Evolutionary conservation across 64 coral and sea anemone species (phyloP), one percentile per base, ranked within the genome.

Genomic region (Acropora yongei): DNA sequence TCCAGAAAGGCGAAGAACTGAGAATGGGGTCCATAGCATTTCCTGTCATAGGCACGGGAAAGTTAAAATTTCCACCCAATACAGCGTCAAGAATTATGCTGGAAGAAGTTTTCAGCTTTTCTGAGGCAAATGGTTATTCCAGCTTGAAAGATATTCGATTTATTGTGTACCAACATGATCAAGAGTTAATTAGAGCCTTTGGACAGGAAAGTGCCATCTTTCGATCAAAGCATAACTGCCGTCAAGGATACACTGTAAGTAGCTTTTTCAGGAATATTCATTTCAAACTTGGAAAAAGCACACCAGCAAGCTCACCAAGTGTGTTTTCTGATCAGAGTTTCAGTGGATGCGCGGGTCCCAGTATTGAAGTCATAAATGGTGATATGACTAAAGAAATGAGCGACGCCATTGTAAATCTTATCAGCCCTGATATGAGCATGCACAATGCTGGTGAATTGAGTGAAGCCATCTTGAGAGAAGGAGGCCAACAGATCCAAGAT

Each of bases 371-470:
- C 44, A 48, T 90, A 63, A 87, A 90, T 18, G 95, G 88, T 14
- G 92, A 96, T 68, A 77, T 96, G 16, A 79, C 87, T 4, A 19
- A 84, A 18, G 91, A 96, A 50, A 72, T 39, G n/a, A 88, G 82
- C 44, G 95, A 96, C 57, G 95, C 92, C n/a, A 91, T 96, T 63
- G 73, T 96, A 2, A 96, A 96, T 19, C 80, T 96, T 4, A 94
- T 41, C 48, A 74, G 95, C 45, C 76, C 82, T 16, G 69, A 90
- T 49, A 93, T 96, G 95, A 74, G 78, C 42, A 87, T 96, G 95
- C 47, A 82, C 19, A 90, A 87, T 2, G 95, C 95, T 41, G 95
- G 95, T 1, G 92, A 75, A 11, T 20, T 96, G 6, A 96, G 95
- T 72, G 88, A 93, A 88, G 91, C 80, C 6, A 84, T 96, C 50